Conservation (phyloP, 2,888 invertebrate genomes). For the Hemistola chrysoprasaria region DNA sequence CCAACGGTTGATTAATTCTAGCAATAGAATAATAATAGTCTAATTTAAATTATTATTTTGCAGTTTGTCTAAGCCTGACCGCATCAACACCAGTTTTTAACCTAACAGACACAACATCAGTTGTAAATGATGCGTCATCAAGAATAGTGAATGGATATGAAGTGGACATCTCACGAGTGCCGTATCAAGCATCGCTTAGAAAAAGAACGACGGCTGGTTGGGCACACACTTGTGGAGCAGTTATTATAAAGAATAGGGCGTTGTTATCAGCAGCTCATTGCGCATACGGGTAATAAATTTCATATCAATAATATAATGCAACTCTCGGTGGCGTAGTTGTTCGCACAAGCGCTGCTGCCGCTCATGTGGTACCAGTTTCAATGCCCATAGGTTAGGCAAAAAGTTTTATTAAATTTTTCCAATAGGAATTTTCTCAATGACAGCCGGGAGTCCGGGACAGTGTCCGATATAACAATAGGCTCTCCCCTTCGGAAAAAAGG, state of each 20-base stretch:
- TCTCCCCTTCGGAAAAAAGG: too few species aligned
- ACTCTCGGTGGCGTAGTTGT: too few species aligned
- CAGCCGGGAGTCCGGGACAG: too few species aligned
- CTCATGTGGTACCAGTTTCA: too few species aligned
- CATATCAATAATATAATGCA: too few species aligned
- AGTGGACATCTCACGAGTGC: slow-evolving; percentile 62
- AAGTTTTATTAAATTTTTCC: too few species aligned
- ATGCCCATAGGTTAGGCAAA: too few species aligned
- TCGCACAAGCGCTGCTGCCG: too few species aligned
- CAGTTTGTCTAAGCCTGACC: slow-evolving; percentile 22
- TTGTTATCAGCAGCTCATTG: slow-evolving; percentile 74
- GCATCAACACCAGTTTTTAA: slow-evolving; percentile 28
- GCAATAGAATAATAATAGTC: too few species aligned
- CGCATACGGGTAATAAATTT: slow-evolving; percentile 44
- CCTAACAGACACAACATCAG: slow-evolving; percentile 1
- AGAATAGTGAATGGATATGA: slow-evolving; percentile 72
- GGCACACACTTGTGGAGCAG: slow-evolving; percentile 66
- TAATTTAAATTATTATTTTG: neutral
- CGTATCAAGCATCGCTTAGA: slow-evolving; percentile 66
- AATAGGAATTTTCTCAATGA: too few species aligned
- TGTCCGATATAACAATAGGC: too few species aligned
- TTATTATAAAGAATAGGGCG: slow-evolving; percentile 48
- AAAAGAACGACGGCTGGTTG: slow-evolving; percentile 46
- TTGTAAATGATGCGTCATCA: slow-evolving; percentile 33
- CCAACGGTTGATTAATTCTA: too few species aligned